phyloP scores from a whole-genome alignment of 1,140 invertebrate genomes.

The Drosophila biarmipes region DNA sequence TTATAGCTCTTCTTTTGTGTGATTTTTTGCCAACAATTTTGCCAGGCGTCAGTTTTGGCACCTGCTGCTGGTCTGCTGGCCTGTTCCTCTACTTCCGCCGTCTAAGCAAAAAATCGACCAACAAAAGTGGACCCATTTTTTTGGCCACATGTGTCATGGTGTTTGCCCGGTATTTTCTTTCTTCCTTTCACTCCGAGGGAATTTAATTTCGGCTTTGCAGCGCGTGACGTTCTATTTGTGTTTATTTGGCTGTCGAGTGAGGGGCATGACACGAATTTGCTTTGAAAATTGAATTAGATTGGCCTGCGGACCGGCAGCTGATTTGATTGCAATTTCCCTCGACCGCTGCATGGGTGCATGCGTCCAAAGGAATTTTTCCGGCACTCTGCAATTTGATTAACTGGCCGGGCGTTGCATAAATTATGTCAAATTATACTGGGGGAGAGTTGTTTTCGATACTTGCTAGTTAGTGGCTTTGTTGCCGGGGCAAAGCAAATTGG shows the following conservation, averaged over 20 bases:
- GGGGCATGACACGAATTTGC: conserved; percentile 68
- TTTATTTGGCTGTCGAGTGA: conserved; percentile 37
- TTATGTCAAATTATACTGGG: conserved; percentile 60
- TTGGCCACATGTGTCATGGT: conserved; percentile 30
- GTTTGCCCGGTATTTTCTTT: conserved; percentile 41
- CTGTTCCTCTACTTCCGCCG: conserved; percentile 59
- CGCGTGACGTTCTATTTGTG: conserved; percentile 70
- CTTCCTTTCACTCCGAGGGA: conserved; percentile 28
- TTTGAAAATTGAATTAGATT: conserved; percentile 79
- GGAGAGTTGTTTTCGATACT: conserved; percentile 27
- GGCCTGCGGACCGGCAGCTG: conserved; percentile 70
- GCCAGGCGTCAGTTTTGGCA: conserved; percentile 71
- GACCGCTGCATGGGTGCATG: conserved; percentile 34
- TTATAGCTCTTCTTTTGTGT: conserved; percentile 35
- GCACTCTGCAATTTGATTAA: conserved; percentile 74
- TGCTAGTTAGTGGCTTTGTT: conserved; percentile 48
- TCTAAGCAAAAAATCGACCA: conserved; percentile 57
- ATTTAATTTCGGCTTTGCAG: conserved; percentile 75
- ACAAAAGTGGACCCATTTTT: conserved; percentile 19
- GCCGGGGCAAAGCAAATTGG: conserved; percentile 1
- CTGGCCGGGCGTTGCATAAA: conserved; percentile 65
- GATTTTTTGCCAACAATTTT: conserved; percentile 66
- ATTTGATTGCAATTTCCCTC: conserved; percentile 75
- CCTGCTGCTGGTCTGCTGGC: conserved; percentile 72
- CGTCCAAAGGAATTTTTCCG: conserved; percentile 64